Base-by-base conservation (phyloP, 2,888 invertebrate species). In the Nasonovia ribisnigri region DNA sequence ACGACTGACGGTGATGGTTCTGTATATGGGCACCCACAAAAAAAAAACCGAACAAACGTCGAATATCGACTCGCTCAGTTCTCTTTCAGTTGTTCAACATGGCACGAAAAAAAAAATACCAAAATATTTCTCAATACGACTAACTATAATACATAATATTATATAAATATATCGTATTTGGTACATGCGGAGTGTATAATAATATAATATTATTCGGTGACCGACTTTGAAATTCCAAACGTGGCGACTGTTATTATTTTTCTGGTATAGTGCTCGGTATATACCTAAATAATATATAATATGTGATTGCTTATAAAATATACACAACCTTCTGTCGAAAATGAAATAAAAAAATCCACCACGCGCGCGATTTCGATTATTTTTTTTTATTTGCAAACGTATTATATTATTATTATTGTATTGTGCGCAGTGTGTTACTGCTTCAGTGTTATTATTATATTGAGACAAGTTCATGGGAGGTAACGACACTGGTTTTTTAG, bases 401-500 rank as follows among this genome's bases (percentile, higher is more conserved):
- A 29, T 89, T n/a, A 46, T 29, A 86, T 29, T 77, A 77, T 77
- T 77, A 77, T 16, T 77, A 36, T 77, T 67, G 20, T 77, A 42
- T 36, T 77, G 8, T 36, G 36, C 36, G 36, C 77, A 8, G 43
- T 46, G 29, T 46, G 86, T 86, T 86, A 43, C 13, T 86, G 16
- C 86, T 6, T 43, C 86, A 1, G 46, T 16, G 16, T 24, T n/a
- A 2, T 77, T 36, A 36, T 67, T 26, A 26, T 36, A 77, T n/a
- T 36, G 36, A 46, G 90, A 67, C 46, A 16, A 51, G 91, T 91
- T 54, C 54, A 84, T 91, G 91, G 91, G 84, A 84, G 91, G 54
- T 84, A 91, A 91, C 91, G 24, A 92, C 91, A 92, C 91, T 46
- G 86, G 57, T 92, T 92, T 57, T 77, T 92, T 92, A 86, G 57